Conservation (phyloP, 2,797 vertebrate genomes). For the Rhinichthys osculus region DNA sequence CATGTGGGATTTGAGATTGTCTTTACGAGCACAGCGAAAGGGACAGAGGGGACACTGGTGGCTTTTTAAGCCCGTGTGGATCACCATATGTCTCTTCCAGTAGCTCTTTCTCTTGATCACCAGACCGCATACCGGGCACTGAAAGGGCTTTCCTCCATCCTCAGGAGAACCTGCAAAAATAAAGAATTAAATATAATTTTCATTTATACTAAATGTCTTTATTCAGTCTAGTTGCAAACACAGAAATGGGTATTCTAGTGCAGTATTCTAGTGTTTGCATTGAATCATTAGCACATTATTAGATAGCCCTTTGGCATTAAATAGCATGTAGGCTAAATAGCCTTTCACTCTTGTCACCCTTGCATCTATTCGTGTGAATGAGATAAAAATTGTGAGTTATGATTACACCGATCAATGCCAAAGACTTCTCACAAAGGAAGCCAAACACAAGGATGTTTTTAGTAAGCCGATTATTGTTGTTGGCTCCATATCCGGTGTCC, state of each 20-base stretch:
- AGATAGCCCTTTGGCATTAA: conserved; percentile 15
- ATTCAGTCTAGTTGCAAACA: background rate
- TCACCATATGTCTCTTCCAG: conserved; percentile 99
- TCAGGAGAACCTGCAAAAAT: conserved; percentile 87
- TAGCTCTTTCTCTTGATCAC: conserved; percentile 99
- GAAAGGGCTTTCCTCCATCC: conserved; percentile 98
- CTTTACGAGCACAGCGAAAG: conserved; percentile 99
- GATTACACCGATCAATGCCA: conserved; percentile 46
- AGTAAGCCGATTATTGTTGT: conserved; percentile 83
- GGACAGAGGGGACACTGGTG: conserved; percentile 98
- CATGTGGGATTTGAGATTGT: conserved; percentile 99
- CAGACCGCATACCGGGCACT: conserved; percentile 98
- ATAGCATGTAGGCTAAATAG: conserved; percentile 31
- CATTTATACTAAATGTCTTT: background rate
- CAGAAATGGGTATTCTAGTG: background rate
- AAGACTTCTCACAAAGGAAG: conserved; percentile 47
- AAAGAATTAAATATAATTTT: background rate
- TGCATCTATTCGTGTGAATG: conserved; percentile 29
- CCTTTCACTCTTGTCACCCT: conserved; percentile 12
- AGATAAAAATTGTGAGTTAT: conserved; percentile 30
- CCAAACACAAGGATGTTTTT: conserved; percentile 76
- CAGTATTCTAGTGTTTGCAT: background rate
- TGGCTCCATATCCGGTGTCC: conserved; percentile 83
- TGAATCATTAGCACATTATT: conserved; percentile 19
- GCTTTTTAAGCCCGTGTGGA: conserved; percentile 99